phyloP scores from a whole-genome alignment of 2,888 invertebrate genomes.

The Punctoribates punctum region DNA sequence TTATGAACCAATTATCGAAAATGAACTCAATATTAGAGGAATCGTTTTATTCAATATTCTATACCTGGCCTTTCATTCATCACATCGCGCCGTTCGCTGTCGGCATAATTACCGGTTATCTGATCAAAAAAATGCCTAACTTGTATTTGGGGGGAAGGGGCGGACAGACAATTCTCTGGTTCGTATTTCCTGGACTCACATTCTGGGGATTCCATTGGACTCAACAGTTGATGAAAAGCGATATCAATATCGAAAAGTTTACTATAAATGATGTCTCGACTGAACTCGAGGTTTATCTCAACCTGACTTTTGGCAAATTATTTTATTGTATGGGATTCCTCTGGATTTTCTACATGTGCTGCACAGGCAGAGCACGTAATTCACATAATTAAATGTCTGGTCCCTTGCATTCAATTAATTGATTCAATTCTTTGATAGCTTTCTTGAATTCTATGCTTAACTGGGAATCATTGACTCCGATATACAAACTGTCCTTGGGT shows the following conservation, averaged over 20 bases:
- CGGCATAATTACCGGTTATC: slow-evolving; percentile 38
- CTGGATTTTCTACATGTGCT: slow-evolving; percentile 38
- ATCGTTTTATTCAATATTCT: slow-evolving; percentile 41
- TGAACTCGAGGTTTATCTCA: slow-evolving; percentile 37
- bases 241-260: background rate
- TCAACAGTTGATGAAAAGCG: slow-evolving; percentile 19
- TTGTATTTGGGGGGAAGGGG: slow-evolving; percentile 37
- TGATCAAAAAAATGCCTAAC: slow-evolving; percentile 37
- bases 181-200: slow-evolving; percentile 31
- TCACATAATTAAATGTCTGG: background rate
- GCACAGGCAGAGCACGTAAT: slow-evolving; percentile 35
- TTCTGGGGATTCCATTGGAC: slow-evolving; percentile 39
- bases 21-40: slow-evolving; percentile 40
- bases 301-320: slow-evolving; percentile 39
- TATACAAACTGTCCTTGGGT: slow-evolving; percentile 38
- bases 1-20: slow-evolving; percentile 31
- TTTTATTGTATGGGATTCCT: slow-evolving; percentile 36
- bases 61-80: slow-evolving; percentile 42
- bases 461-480: slow-evolving; percentile 11
- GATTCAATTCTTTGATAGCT: background rate
- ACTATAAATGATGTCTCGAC: slow-evolving; percentile 24
- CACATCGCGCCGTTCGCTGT: slow-evolving; percentile 40
- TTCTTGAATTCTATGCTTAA: slow-evolving; percentile 10
- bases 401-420: background rate
- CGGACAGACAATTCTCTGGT: slow-evolving; percentile 28